Percentiles rank a stretch among this genome's conserved stretches.
These are phyloP conservation scores for Uloborus plumipes DNA, from an alignment of 2,888 invertebrate species.

Conservation along the genomic window DNA sequence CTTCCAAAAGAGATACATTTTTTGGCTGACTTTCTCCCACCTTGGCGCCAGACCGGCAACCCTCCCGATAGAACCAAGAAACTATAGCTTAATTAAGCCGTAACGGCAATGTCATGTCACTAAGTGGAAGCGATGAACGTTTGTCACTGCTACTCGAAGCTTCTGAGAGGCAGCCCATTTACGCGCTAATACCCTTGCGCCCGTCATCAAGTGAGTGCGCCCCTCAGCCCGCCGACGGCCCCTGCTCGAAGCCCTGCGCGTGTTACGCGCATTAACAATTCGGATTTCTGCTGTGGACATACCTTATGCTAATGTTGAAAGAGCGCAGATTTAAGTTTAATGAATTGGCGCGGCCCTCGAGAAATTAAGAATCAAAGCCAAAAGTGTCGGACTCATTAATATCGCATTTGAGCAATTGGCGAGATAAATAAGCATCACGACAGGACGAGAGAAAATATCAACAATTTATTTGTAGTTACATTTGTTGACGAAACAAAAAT, in stretches of 20 bases:
- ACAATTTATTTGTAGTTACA: too few relatives aligned
- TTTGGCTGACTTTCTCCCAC: background rate
- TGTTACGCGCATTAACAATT: slow-evolving; percentile 61
- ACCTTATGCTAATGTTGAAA: slow-evolving; percentile 59
- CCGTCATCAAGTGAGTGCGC: slow-evolving; percentile 41
- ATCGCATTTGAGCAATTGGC: slow-evolving; percentile 24
- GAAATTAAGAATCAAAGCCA: slow-evolving; percentile 57
- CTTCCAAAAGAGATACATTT: too few relatives aligned
- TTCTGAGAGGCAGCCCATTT: slow-evolving; percentile 38
- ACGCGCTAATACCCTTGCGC: slow-evolving; percentile 58
- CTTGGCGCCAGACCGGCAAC: slow-evolving; percentile 40
- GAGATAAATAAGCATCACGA: background rate
- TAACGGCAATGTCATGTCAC: slow-evolving; percentile 64
- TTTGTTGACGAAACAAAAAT: too few relatives aligned
- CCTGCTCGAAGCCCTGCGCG: slow-evolving; percentile 14
- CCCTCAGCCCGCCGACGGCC: slow-evolving; percentile 16
- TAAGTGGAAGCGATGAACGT: slow-evolving; percentile 63
- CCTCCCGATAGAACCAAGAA: slow-evolving; percentile 45
- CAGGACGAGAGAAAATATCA: too few relatives aligned
- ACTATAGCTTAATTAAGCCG: slow-evolving; percentile 64
- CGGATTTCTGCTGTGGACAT: slow-evolving; percentile 55
- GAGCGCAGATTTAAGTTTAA: slow-evolving; percentile 59
- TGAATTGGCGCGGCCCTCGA: slow-evolving; percentile 37
- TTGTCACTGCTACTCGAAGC: slow-evolving; percentile 64
- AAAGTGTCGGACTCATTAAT: slow-evolving; percentile 29